phyloP scores from a whole-genome alignment of 2,888 invertebrate genomes.

The Beris morrisii region DNA sequence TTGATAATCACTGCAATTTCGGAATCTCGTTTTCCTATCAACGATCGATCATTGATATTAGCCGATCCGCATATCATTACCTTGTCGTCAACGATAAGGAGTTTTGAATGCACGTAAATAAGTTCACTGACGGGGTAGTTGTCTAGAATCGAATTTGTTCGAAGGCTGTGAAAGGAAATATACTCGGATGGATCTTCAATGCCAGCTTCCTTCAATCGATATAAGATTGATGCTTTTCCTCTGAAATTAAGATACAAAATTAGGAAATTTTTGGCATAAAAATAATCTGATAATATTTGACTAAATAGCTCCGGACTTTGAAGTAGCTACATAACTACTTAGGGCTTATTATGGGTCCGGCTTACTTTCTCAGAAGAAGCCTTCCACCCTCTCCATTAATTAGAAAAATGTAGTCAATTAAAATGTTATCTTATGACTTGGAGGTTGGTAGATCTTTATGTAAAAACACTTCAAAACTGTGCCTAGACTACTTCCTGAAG shows the following conservation, averaged over 20 bases:
- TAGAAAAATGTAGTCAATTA: too few species aligned
- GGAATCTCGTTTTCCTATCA: conserved; percentile 92
- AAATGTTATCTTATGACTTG: too few species aligned
- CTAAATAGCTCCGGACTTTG: too few species aligned
- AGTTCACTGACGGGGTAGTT: conserved; percentile 87
- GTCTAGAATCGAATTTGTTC: conserved; percentile 77
- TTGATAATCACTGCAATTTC: conserved; percentile 89
- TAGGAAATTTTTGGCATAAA: not conserved
- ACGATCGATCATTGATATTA: conserved; percentile 95
- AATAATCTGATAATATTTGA: not conserved
- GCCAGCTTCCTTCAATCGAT: conserved; percentile 74
- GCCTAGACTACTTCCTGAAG: too few species aligned
- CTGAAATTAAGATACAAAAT: conserved; percentile 55
- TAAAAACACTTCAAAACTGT: too few species aligned
- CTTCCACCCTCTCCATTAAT: too few species aligned
- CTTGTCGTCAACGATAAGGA: conserved; percentile 92
- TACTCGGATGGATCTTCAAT: conserved; percentile 80
- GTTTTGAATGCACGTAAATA: conserved; percentile 96
- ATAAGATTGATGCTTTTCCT: conserved; percentile 82
- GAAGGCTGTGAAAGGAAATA: conserved; percentile 87
- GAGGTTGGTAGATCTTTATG: too few species aligned
- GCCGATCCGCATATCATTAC: conserved; percentile 94
- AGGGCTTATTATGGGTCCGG: too few species aligned
- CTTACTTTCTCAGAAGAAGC: too few species aligned
- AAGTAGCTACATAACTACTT: too few species aligned